These are phyloP conservation scores for Pachyrhynchus sulphureomaculatus DNA, from an alignment of 1,140 invertebrate genomes.

Conservation along the genomic window DNA sequence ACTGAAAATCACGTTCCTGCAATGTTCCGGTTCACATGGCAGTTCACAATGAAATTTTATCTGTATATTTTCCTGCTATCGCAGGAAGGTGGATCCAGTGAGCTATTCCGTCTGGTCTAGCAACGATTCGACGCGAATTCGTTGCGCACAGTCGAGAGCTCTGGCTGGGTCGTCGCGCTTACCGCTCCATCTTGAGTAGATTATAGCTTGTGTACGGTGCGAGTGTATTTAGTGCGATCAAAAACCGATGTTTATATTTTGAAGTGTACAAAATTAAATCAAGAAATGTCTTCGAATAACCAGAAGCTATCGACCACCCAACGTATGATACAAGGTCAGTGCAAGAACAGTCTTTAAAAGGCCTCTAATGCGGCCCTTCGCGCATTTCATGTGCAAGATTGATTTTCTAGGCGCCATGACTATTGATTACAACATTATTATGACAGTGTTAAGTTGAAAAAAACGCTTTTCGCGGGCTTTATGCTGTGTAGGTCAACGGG, in stretches of 20 bases:
- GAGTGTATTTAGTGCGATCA: conserved; percentile 48
- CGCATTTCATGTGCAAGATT: conserved; percentile 49
- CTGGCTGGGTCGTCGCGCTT: conserved; percentile 51
- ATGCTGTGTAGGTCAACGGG: background rate
- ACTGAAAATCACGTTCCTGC: no score
- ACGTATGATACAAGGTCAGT: conserved; percentile 54
- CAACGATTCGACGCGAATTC: conserved; percentile 46
- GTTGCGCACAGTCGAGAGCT: conserved; percentile 48
- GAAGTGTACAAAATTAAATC: conserved; percentile 50
- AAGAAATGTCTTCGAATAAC: conserved; percentile 54
- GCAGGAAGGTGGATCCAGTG: background rate
- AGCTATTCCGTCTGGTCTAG: conserved; percentile 10
- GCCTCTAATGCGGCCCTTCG: conserved; percentile 29
- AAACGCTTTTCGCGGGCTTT: conserved; percentile 10
- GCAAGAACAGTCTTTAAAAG: conserved; percentile 24
- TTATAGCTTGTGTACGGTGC: conserved; percentile 52
- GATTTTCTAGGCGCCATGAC: conserved; percentile 55
- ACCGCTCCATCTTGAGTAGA: conserved; percentile 54
- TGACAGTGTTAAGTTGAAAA: conserved; percentile 34
- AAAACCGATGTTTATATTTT: conserved; percentile 54
- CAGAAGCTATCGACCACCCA: conserved; percentile 53
- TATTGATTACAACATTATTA: conserved; percentile 50
- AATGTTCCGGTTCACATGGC: no score
- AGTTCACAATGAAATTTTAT: no score
- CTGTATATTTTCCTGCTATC: background rate